A percentile compares a stretch with the other conserved stretches of the same genome.
Evolutionary conservation across 2,113 vertebrate genomes (phyloP).

Genomic region (Poeciliopsis retropinna): DNA sequence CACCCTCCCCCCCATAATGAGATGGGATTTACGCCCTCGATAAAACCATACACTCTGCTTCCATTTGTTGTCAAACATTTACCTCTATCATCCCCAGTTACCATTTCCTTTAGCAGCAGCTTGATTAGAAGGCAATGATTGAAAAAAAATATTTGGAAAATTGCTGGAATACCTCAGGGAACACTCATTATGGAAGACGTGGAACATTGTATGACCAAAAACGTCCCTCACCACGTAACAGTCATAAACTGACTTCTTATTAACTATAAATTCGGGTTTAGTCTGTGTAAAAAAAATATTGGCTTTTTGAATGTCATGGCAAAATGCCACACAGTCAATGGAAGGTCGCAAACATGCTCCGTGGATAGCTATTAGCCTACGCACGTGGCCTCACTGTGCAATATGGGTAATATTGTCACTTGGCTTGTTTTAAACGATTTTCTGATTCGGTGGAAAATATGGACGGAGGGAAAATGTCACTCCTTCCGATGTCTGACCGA

Average conservation of each 20-base stretch:
- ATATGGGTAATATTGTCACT: constrained; percentile 41
- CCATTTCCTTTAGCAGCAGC: background rate
- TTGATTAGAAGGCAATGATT: background rate
- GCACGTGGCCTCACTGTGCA: constrained; percentile 20
- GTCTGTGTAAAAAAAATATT: constrained; percentile 39
- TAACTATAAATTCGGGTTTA: constrained; percentile 23
- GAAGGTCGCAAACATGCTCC: constrained; percentile 31
- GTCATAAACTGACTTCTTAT: constrained; percentile 26
- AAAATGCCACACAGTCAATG: constrained; percentile 66
- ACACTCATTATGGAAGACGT: background rate
- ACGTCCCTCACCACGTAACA: background rate
- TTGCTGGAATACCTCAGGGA: background rate
- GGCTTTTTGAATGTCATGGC: constrained; percentile 67
- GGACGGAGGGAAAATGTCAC: constrained; percentile 63
- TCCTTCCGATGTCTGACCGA: constrained; percentile 21
- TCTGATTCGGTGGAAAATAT: constrained; percentile 53
- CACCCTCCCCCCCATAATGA: too few relatives aligned
- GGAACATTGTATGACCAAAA: constrained; percentile 19
- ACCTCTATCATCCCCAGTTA: background rate
- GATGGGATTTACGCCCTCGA: too few relatives aligned
- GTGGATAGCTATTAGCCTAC: constrained; percentile 38
- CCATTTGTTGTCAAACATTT: background rate
- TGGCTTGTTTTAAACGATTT: constrained; percentile 60
- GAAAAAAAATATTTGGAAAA: too few relatives aligned
- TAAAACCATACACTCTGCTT: background rate